Conservation (phyloP, 2,113 vertebrate genomes). For the Nannospalax galili region DNA sequence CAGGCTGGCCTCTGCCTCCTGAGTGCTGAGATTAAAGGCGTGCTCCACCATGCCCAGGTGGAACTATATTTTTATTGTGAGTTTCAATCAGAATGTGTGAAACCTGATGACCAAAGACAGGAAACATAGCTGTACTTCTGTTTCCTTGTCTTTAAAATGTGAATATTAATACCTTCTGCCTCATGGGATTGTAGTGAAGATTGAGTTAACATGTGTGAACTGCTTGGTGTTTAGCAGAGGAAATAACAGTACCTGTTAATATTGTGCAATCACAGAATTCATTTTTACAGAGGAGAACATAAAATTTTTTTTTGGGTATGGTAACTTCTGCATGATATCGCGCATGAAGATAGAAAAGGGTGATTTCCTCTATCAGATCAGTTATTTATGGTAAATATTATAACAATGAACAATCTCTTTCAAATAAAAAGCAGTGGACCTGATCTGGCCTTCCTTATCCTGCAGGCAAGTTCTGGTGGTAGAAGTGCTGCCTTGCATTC, state of each 20-base stretch:
- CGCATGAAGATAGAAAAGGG: background rate
- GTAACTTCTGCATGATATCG: conserved; percentile 38
- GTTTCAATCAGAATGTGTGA: conserved; percentile 46
- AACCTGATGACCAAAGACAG: conserved; percentile 18
- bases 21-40: too few relatives aligned
- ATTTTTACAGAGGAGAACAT: conserved; percentile 24
- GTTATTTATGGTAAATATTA: conserved; percentile 32
- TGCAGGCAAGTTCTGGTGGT: background rate
- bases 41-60: too few relatives aligned
- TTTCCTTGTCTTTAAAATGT: conserved; percentile 55
- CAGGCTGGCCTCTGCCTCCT: too few relatives aligned
- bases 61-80: too few relatives aligned
- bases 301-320: conserved; percentile 17
- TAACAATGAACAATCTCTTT: conserved; percentile 38
- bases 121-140: background rate
- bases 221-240: conserved; percentile 25
- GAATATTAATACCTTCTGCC: conserved; percentile 23
- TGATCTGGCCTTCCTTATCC: conserved; percentile 36
- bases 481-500: conserved; percentile 54
- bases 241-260: conserved; percentile 29
- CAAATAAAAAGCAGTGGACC: conserved; percentile 26
- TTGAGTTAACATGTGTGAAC: conserved; percentile 28
- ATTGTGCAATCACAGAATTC: background rate
- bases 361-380: conserved; percentile 34
- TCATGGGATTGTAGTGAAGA: conserved; percentile 50